A percentile compares a stretch with the other conserved stretches of the same genome.
Evolutionary conservation across 1,140 invertebrate genomes (phyloP).

Genomic region (Drosophila simulans): DNA sequence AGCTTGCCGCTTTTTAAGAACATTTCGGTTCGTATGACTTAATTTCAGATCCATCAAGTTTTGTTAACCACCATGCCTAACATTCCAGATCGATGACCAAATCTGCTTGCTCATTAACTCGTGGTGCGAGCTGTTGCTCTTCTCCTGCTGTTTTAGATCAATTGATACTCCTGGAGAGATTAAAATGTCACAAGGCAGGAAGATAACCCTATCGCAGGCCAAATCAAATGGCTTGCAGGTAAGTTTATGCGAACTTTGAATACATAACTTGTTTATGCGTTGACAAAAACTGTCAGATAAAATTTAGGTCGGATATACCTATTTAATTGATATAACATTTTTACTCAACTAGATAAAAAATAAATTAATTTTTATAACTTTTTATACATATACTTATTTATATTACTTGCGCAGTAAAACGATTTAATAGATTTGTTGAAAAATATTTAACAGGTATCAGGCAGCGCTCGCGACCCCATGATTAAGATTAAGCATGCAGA

Average conservation of each 20-base stretch:
- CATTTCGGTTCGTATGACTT: constrained; percentile 90
- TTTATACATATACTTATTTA: too few species aligned
- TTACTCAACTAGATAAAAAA: not conserved
- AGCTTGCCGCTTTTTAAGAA: constrained; percentile 98
- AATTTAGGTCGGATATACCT: too few species aligned
- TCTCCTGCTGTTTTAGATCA: constrained; percentile 96
- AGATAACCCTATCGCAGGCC: constrained; percentile 88
- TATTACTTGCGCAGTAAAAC: too few species aligned
- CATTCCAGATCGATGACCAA: constrained; percentile 95
- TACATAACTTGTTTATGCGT: too few species aligned
- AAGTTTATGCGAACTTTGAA: not conserved
- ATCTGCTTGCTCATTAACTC: constrained; percentile 98
- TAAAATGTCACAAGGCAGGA: constrained; percentile 90
- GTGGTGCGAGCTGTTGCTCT: constrained; percentile 97
- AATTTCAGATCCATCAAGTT: not conserved
- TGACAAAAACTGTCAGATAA: too few species aligned
- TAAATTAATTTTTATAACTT: too few species aligned
- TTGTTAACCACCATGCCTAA: not conserved
- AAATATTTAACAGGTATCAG: too few species aligned
- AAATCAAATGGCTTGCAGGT: constrained; percentile 86
- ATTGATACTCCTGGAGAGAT: constrained; percentile 95
- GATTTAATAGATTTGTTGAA: too few species aligned
- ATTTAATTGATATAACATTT: too few species aligned
- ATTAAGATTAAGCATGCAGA: too few species aligned
- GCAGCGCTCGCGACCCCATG: too few species aligned